Evolutionary conservation across 2,113 vertebrate species (phyloP).

Genomic region (Spermophilus dauricus): DNA sequence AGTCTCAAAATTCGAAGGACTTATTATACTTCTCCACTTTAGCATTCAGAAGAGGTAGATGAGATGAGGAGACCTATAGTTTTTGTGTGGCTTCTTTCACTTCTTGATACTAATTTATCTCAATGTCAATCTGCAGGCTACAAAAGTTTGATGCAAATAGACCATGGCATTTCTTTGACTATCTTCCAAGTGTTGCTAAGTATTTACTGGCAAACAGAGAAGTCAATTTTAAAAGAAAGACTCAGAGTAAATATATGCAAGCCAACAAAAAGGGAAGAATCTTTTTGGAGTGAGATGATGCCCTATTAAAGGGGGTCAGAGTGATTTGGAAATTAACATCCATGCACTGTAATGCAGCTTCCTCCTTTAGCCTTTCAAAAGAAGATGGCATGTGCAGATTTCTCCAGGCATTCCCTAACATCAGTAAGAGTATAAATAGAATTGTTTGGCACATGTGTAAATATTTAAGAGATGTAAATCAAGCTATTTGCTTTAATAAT

Average conservation of each 20-base stretch:
- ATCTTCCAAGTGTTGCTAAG: constrained; percentile 35
- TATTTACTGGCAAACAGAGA: not conserved
- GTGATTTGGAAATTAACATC: not conserved
- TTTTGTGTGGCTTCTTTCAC: not conserved
- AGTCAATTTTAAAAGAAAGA: not conserved
- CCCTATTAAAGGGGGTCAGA: not conserved
- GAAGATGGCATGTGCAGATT: not conserved
- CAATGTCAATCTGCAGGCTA: not conserved
- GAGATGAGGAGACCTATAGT: not conserved
- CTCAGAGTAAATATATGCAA: not conserved
- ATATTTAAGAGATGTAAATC: constrained; percentile 15
- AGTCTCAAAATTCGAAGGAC: not conserved
- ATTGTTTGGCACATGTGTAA: not conserved
- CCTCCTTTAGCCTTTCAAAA: not conserved
- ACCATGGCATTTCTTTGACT: constrained; percentile 25
- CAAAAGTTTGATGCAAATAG: constrained; percentile 26
- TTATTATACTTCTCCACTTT: not conserved
- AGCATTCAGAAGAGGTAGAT: not conserved
- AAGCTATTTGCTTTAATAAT: not conserved
- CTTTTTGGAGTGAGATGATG: not conserved
- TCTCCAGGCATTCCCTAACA: not conserved
- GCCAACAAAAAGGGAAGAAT: not conserved
- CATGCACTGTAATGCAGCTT: not conserved
- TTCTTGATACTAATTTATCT: constrained; percentile 40
- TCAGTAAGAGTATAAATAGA: not conserved